Conservation (phyloP, 2,888 invertebrate genomes). For the Ariolimax columbianus region DNA sequence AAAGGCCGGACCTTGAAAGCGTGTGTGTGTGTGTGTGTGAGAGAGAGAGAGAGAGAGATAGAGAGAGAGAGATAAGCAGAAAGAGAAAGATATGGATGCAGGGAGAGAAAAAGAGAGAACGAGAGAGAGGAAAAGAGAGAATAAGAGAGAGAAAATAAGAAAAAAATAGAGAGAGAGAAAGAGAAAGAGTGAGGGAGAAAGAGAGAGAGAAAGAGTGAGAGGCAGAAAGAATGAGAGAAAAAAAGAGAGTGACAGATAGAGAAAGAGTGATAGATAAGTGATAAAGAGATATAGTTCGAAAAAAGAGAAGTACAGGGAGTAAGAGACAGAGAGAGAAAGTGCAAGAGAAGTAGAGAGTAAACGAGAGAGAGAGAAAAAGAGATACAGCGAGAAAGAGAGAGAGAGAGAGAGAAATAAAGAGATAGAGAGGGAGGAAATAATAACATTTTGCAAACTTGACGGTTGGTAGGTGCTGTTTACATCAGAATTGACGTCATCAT, state of each 20-base stretch:
- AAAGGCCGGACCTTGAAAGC: no score
- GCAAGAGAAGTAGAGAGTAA: not conserved
- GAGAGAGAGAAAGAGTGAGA: not conserved
- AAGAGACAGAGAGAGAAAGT: not conserved
- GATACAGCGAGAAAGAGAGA: slow-evolving; percentile 18
- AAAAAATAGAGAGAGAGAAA: not conserved
- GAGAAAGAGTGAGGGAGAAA: not conserved
- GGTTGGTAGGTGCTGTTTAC: no score
- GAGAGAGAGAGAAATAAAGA: not conserved
- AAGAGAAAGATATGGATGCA: not conserved
- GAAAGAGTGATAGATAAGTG: slow-evolving; percentile 16
- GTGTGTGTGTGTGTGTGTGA: no score
- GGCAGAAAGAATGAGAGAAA: slow-evolving; percentile 8
- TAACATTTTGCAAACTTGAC: no score
- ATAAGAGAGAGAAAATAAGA: not conserved
- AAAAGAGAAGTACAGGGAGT: not conserved
- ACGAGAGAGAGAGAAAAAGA: not conserved
- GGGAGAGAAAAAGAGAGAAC: no score
- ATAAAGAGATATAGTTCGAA: not conserved
- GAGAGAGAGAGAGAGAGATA: not conserved
- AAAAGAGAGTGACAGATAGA: not conserved
- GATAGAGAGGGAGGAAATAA: no score
- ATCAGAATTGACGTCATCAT: no score
- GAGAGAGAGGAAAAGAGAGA: not conserved
- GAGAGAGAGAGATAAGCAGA: not conserved